phyloP scores from a whole-genome alignment of 2,797 vertebrate genomes.

The Avahi laniger region DNA sequence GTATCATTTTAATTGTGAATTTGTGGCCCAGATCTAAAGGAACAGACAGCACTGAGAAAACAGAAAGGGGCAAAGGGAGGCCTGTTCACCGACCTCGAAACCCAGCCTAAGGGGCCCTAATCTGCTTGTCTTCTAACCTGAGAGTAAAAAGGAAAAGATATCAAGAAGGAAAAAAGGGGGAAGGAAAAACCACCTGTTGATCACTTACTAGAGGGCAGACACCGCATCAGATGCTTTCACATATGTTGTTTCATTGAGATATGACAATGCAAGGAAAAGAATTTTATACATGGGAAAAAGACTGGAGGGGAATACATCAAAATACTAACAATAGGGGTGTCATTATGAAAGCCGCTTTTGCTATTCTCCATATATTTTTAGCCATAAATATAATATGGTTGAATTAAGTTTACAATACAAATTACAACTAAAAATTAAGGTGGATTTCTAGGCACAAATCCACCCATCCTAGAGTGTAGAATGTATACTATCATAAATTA shows the following conservation, averaged over 20 bases:
- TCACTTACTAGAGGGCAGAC: neutral
- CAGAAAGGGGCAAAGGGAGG: neutral
- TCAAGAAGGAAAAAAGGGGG: neutral
- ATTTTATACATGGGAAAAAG: neutral
- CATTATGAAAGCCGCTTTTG: neutral
- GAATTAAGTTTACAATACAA: neutral
- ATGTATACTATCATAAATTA: neutral
- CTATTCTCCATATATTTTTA: neutral
- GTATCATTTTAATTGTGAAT: neutral
- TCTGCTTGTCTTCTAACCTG: neutral
- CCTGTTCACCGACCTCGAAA: neutral
- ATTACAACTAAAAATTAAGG: neutral
- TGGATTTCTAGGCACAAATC: conserved; percentile 23
- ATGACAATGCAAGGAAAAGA: neutral
- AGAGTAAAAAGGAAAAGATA: neutral
- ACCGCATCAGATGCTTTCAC: neutral
- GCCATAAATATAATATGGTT: neutral
- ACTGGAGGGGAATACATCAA: neutral
- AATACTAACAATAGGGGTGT: neutral
- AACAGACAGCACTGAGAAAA: neutral
- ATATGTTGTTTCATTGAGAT: neutral
- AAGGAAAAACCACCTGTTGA: neutral
- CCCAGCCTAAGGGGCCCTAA: neutral
- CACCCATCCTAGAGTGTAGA: neutral
- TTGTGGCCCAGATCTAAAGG: neutral